Conservation (phyloP, 2,113 vertebrate genomes). For the Saccopteryx leptura region DNA sequence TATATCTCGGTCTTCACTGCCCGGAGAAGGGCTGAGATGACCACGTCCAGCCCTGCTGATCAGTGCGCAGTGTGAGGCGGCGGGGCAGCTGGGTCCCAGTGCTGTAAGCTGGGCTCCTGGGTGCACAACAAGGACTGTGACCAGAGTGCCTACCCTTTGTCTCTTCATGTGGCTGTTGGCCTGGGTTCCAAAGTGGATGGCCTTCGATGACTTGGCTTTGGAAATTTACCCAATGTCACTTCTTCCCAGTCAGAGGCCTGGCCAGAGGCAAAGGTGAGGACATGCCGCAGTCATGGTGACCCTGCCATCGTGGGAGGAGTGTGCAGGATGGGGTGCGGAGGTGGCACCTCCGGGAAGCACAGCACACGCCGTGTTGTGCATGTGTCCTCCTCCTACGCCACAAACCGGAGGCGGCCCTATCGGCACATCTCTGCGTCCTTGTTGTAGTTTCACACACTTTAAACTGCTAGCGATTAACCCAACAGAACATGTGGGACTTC, state of each 20-base stretch:
- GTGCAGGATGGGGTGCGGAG: neutral
- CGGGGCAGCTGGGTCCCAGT: fast-evolving
- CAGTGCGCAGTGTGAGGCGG: no score
- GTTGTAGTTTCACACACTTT: neutral
- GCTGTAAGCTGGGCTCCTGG: neutral
- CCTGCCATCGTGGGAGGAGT: neutral
- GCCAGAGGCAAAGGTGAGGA: neutral
- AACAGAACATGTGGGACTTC: fast-evolving
- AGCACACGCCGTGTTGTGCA: fast-evolving
- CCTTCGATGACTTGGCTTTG: neutral
- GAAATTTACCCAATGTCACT: neutral
- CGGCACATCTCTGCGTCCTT: neutral
- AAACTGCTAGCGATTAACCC: no score
- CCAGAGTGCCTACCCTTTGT: fast-evolving
- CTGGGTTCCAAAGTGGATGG: neutral
- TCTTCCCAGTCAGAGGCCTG: neutral
- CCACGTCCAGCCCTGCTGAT: neutral
- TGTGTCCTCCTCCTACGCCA: neutral
- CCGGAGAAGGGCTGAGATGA: neutral
- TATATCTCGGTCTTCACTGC: neutral
- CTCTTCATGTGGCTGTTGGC: neutral
- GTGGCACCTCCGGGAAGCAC: neutral
- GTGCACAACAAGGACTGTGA: neutral
- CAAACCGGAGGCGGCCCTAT: neutral
- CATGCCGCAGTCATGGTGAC: neutral